Evolutionary conservation across 1,140 invertebrate species (phyloP).

Genomic region (Rhopalosiphum padi): DNA sequence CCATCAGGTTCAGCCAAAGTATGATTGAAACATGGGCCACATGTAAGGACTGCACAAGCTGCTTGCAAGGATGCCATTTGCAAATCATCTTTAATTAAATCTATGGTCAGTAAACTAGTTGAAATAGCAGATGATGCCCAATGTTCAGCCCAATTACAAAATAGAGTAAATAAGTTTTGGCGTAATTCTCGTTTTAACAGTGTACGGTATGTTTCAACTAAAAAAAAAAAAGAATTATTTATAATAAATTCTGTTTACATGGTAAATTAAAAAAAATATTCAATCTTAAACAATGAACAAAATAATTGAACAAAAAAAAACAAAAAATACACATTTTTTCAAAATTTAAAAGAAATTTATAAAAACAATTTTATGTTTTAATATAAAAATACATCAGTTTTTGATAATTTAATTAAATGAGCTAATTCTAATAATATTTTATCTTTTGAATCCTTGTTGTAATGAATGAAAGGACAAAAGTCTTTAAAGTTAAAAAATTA

Average conservation of each 20-base stretch:
- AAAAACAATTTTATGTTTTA: no score
- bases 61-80: conserved; percentile 79
- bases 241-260: background rate
- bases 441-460: background rate
- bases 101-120: background rate
- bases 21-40: conserved; percentile 92
- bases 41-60: conserved; percentile 93
- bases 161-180: conserved; percentile 87
- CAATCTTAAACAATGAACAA: background rate
- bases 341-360: background rate
- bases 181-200: conserved; percentile 87
- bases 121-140: conserved; percentile 65
- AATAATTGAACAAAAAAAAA: background rate
- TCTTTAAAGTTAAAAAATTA: conserved; percentile 28
- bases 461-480: background rate
- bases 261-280: no score
- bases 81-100: conserved; percentile 64
- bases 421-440: background rate
- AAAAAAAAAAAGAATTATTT: conserved; percentile 68
- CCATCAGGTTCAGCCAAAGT: conserved; percentile 85
- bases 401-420: background rate
- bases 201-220: conserved; percentile 86
- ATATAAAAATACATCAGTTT: background rate
- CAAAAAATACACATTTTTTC: background rate
- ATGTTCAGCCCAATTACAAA: conserved; percentile 91